Evolutionary conservation across 1,140 invertebrate species (phyloP).

Genomic region (Mya arenaria): DNA sequence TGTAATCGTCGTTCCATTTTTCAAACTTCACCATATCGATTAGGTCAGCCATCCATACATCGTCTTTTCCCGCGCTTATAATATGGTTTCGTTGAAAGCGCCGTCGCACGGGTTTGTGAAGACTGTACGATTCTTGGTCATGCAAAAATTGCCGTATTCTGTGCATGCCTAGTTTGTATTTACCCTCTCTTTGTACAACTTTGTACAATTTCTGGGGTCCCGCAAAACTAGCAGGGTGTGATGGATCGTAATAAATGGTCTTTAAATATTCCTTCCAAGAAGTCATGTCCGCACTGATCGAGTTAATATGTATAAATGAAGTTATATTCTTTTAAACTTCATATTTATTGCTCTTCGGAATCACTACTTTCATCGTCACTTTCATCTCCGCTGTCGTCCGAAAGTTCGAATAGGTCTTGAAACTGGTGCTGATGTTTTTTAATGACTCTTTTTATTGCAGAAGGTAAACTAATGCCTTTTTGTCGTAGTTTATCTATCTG

Average conservation of each 20-base stretch:
- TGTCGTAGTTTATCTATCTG: background rate
- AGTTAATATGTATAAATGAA: background rate
- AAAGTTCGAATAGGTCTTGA: background rate
- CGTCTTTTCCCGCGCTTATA: background rate
- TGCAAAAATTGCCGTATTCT: background rate
- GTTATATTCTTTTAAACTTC: background rate
- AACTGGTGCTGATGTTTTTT: background rate
- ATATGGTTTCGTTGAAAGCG: background rate
- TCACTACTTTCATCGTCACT: background rate
- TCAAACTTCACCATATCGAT: constrained; percentile 6
- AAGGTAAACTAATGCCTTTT: background rate
- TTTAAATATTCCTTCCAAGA: background rate
- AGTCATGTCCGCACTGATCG: background rate
- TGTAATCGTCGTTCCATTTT: constrained; percentile 4
- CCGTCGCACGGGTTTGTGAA: background rate
- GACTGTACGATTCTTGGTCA: background rate
- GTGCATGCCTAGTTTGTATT: background rate
- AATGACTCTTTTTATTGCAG: background rate
- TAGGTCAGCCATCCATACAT: background rate
- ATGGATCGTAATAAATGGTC: background rate
- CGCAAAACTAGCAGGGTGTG: background rate
- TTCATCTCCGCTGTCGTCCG: background rate
- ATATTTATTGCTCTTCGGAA: background rate
- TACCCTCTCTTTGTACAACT: background rate
- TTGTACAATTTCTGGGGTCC: background rate